phyloP scores from a whole-genome alignment of 1,140 invertebrate genomes.

The Conopomorpha cramerella region DNA sequence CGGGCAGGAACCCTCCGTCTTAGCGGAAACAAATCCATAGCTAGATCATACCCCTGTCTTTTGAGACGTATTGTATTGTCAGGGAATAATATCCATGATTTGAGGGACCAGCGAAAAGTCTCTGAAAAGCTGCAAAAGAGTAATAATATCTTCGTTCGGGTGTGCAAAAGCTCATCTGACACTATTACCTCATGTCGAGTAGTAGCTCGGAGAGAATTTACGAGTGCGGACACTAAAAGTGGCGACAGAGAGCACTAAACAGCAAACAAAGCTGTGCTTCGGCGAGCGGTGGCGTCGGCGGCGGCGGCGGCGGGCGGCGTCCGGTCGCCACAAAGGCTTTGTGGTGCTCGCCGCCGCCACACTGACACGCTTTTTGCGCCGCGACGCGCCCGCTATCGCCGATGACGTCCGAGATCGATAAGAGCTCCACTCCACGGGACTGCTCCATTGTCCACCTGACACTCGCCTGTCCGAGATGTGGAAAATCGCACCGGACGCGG shows the following conservation, averaged over 20 bases:
- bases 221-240: slow-evolving; percentile 33
- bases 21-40: too few species aligned
- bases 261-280: slow-evolving; percentile 46
- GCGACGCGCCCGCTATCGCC: slow-evolving; percentile 41
- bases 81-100: too few species aligned
- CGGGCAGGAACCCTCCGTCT: too few species aligned
- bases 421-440: slow-evolving; percentile 47
- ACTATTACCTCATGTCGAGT: too few species aligned
- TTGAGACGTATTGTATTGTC: too few species aligned
- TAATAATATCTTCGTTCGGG: too few species aligned
- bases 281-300: too few species aligned
- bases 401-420: slow-evolving; percentile 57
- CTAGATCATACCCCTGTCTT: too few species aligned
- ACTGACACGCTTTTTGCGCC: slow-evolving; percentile 57
- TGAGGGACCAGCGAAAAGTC: too few species aligned
- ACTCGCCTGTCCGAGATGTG: slow-evolving; percentile 45
- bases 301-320: slow-evolving; percentile 37
- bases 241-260: slow-evolving; percentile 30
- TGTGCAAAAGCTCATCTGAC: too few species aligned
- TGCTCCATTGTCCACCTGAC: slow-evolving; percentile 51
- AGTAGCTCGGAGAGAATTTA: slow-evolving; percentile 16
- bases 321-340: slow-evolving; percentile 53
- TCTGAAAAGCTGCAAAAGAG: too few species aligned
- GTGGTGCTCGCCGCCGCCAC: slow-evolving; percentile 24
- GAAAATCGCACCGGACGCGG: too few species aligned